These are phyloP conservation scores for Numenius arquata DNA, from an alignment of 2,113 vertebrate species.

Conservation along the genomic window DNA sequence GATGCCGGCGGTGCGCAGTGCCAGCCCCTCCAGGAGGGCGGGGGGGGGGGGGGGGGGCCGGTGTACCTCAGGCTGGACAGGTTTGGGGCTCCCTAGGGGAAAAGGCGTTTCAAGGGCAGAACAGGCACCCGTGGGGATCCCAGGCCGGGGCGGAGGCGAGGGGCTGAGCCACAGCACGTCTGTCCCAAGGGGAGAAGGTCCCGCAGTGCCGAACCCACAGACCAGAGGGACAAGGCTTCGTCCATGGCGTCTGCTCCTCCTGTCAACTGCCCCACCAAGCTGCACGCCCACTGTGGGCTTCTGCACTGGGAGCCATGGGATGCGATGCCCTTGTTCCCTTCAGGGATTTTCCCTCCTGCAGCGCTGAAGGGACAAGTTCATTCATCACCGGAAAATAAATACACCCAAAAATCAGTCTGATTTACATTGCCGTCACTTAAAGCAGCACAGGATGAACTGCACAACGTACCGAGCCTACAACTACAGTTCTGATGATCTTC, in stretches of 20 bases:
- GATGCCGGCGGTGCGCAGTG: neutral
- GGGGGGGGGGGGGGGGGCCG: too few relatives aligned
- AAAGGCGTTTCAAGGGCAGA: neutral
- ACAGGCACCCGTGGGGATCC: neutral
- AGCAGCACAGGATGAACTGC: neutral
- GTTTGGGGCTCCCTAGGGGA: neutral
- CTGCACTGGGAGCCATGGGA: accelerated
- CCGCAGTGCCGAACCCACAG: accelerated
- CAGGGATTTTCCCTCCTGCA: neutral
- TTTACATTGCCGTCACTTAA: accelerated
- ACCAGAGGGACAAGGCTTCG: accelerated
- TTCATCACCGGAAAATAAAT: accelerated
- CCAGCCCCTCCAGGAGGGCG: neutral
- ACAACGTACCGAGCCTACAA: accelerated
- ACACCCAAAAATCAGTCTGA: accelerated
- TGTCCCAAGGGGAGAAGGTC: accelerated
- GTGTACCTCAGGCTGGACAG: neutral
- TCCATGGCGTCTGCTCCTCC: accelerated
- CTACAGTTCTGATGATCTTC: neutral
- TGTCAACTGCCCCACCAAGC: neutral
- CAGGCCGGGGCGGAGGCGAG: neutral
- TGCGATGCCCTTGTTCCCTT: accelerated
- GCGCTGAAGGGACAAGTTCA: neutral
- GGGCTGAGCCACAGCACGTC: neutral
- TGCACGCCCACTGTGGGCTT: accelerated